Evolutionary conservation across 2,888 invertebrate species (phyloP), one percentile per base, ranked within the genome.

Genomic region (Catocala sponsa): DNA sequence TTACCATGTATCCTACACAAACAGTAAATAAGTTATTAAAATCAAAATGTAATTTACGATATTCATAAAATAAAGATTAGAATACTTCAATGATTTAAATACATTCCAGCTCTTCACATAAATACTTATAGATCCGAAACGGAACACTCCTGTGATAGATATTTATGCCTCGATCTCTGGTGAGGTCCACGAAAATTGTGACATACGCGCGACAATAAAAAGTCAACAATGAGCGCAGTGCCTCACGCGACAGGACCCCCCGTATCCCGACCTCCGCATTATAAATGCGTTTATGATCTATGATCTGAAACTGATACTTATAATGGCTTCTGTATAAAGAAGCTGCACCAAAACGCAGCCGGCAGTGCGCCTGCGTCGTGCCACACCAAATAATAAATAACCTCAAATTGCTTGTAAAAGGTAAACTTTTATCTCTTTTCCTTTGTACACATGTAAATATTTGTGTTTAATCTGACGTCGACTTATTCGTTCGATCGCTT

Each of bases 221-320:
- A 90, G 83, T 86, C 84, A 87, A 89, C 90, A 89, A 89, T 88
- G 89, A 88, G 85, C 82, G 84, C 83, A 86, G 85, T 75, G 82
- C 78, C 85, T 85, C 87, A 82, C 78, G 74, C 79, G 86, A 83
- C 86, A 83, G 86, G 93, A 92, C 93, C 93, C 92, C 92, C 94
- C 94, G 84, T 80, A 88, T 82, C 82, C 86, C 81, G 80, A 82
- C 83, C 85, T 79, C 84, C 79, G 83, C 76, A 85, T 85, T 87
- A 88, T 88, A 92, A 91, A 93, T 88, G 91, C 86, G 82, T 91
- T 91, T 92, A 93, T 94, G 94, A 94, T 94, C 93, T 94, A 94
- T 93, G 94, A 94, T 92, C 89, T 91, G 94, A 92, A 94, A 94
- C 89, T 91, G 94, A 94, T 94, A 94, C 94, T 92, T 92, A 91